phyloP scores from a whole-genome alignment of 2,888 invertebrate species.

The Athetis lepigone region DNA sequence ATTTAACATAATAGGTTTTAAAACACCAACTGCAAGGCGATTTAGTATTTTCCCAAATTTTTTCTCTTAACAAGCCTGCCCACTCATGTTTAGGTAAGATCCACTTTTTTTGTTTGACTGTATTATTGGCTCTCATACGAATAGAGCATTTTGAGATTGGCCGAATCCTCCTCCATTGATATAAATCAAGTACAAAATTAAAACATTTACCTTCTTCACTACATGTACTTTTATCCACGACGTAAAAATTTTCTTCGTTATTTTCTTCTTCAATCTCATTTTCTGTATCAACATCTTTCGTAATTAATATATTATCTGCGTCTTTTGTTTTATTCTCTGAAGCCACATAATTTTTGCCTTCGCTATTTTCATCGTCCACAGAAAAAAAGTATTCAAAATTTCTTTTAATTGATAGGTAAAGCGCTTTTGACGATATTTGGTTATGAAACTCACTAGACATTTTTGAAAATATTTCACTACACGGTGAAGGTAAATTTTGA shows the following conservation, averaged over 20 bases:
- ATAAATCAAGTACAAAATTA: constrained; percentile 19
- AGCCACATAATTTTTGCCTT: constrained; percentile 5
- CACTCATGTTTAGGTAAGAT: constrained; percentile 29
- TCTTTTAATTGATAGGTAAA: constrained; percentile 9
- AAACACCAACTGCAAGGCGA: constrained; percentile 20
- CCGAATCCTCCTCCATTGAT: constrained; percentile 15
- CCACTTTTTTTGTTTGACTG: constrained; percentile 25
- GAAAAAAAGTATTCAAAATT: constrained; percentile 19
- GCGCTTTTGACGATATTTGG: constrained; percentile 1
- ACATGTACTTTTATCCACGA: constrained; percentile 16
- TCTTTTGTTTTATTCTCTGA: constrained; percentile 12
- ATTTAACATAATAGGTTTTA: constrained; percentile 25
- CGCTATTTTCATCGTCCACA: constrained; percentile 1
- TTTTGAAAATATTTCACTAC: constrained; percentile 14
- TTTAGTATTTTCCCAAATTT: constrained; percentile 7
- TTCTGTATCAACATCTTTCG: constrained; percentile 12
- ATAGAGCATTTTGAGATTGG: constrained; percentile 21
- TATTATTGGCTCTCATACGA: constrained; percentile 19
- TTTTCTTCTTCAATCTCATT: constrained; percentile 4
- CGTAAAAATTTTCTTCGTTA: constrained; percentile 9
- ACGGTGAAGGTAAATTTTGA: constrained; percentile 11
- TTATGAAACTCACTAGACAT: background rate
- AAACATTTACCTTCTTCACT: constrained; percentile 14
- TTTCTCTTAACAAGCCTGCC: constrained; percentile 16
- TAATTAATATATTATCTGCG: constrained; percentile 15